Conservation (phyloP, 1,140 invertebrate species). For the Scylla paramamosain region DNA sequence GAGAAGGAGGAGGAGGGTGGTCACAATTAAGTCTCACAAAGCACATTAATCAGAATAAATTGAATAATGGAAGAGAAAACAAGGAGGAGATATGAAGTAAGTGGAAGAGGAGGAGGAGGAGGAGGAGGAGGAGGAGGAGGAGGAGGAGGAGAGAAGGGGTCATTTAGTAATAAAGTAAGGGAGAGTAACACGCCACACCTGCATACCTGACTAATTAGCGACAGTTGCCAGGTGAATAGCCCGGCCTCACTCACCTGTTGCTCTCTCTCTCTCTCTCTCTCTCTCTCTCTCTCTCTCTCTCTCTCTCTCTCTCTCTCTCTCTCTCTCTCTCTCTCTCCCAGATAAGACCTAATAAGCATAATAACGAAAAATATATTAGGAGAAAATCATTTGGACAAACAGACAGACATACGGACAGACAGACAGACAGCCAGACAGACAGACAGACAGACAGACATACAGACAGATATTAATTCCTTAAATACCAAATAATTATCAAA, state of each 20-base stretch:
- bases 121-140: no score
- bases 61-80: conserved; percentile 2
- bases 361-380: not conserved
- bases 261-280: conserved; percentile 34
- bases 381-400: not conserved
- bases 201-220: conserved; percentile 21
- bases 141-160: not conserved
- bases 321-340: conserved; percentile 25
- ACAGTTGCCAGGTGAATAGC: not conserved
- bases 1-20: not conserved
- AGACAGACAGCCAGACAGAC: not conserved
- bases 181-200: conserved; percentile 1
- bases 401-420: not conserved
- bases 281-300: conserved; percentile 38
- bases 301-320: conserved; percentile 25
- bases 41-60: conserved; percentile 24
- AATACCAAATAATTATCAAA: no score
- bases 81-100: not conserved
- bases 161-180: conserved; percentile 24
- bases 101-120: no score
- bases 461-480: no score
- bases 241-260: not conserved
- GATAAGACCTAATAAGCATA: not conserved
- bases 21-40: conserved; percentile 23
- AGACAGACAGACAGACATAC: not conserved